phyloP scores from a whole-genome alignment of 2,888 invertebrate genomes.

The Incurvaria masculella region DNA sequence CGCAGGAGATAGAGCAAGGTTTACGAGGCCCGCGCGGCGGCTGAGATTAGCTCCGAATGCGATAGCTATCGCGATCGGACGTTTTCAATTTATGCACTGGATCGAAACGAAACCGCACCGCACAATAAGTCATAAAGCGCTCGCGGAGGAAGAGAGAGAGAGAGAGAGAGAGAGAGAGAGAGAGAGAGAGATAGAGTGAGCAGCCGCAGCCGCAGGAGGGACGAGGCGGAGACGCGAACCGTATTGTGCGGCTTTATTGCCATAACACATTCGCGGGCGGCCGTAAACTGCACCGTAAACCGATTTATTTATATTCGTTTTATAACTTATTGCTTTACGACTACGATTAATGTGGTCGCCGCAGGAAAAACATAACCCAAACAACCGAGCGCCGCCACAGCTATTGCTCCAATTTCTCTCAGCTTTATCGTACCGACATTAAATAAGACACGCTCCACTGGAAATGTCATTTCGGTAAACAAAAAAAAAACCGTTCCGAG shows the following conservation, averaged over 20 bases:
- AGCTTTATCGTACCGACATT: no score
- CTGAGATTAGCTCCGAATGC: no score
- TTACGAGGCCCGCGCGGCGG: no score
- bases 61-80: no score
- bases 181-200: no score
- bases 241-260: conserved; percentile 24
- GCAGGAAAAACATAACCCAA: conserved; percentile 27
- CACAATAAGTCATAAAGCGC: not conserved
- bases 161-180: no score
- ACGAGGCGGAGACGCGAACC: not conserved
- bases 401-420: no score
- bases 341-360: conserved; percentile 33
- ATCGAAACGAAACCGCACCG: not conserved
- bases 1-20: no score
- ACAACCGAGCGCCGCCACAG: conserved; percentile 11
- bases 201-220: not conserved
- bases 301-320: conserved; percentile 42
- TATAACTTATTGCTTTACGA: conserved; percentile 42
- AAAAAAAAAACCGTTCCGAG: no score
- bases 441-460: no score
- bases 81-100: not conserved
- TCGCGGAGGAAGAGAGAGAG: no score
- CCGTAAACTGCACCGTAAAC: conserved; percentile 36
- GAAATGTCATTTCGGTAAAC: no score
- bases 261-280: conserved; percentile 37